A percentile compares a stretch with the other conserved stretches of the same genome.
These are phyloP conservation scores for Amphipyra tragopoginis DNA, from an alignment of 2,888 invertebrate genomes.

Conservation along the genomic window DNA sequence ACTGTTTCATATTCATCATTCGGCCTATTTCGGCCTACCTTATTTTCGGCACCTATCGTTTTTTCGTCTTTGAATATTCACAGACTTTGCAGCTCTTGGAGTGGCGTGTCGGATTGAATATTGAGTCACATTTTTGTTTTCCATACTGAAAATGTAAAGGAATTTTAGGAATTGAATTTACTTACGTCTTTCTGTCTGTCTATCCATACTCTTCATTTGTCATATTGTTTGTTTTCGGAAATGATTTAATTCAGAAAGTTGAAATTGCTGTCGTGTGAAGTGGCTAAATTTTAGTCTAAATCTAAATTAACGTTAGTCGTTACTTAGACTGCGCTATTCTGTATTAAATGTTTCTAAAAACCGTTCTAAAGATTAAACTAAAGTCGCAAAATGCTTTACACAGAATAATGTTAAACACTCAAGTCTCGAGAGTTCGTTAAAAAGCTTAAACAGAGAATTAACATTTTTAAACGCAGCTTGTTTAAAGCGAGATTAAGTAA, in stretches of 20 bases:
- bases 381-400: slow-evolving; percentile 15
- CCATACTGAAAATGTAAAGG: neutral
- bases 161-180: too few species aligned
- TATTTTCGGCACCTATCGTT: slow-evolving; percentile 23
- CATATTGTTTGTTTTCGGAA: too few species aligned
- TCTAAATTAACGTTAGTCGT: too few species aligned
- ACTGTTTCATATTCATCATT: slow-evolving; percentile 45
- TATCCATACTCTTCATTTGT: too few species aligned
- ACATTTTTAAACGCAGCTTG: slow-evolving; percentile 40
- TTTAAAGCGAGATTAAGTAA: slow-evolving; percentile 48
- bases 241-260: too few species aligned
- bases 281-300: too few species aligned
- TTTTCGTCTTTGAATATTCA: slow-evolving; percentile 28
- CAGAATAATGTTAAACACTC: slow-evolving; percentile 29
- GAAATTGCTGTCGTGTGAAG: too few species aligned
- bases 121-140: slow-evolving; percentile 5
- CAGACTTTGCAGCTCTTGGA: slow-evolving; percentile 6
- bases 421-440: slow-evolving; percentile 32
- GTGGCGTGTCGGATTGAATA: slow-evolving; percentile 1
- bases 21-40: slow-evolving; percentile 11
- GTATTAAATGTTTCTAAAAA: neutral
- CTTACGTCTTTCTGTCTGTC: too few species aligned
- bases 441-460: slow-evolving; percentile 40
- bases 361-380: slow-evolving; percentile 1
- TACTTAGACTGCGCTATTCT: too few species aligned